These are phyloP conservation scores for Salmo trutta DNA, from an alignment of 2,797 vertebrate genomes.

Conservation along the genomic window DNA sequence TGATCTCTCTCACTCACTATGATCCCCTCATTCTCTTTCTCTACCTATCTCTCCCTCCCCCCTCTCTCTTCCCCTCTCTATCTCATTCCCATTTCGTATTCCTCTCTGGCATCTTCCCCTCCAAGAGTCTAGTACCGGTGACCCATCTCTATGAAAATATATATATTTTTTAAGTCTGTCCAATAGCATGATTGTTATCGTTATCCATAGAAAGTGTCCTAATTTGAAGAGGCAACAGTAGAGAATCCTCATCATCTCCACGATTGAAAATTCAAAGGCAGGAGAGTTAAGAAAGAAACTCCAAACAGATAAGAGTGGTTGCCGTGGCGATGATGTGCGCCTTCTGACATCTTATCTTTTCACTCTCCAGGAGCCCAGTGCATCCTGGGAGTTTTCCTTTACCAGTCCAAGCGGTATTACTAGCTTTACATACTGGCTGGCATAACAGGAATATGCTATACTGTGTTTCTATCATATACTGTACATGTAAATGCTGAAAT, in stretches of 20 bases:
- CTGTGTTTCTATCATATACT: background rate
- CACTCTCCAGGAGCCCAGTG: background rate
- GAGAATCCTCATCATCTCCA: background rate
- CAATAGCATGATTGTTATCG: background rate
- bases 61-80: background rate
- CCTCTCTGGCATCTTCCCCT: background rate
- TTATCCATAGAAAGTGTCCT: background rate
- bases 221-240: background rate
- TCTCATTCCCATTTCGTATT: background rate
- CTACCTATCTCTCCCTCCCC: background rate
- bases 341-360: background rate
- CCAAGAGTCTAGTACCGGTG: constrained; percentile 88
- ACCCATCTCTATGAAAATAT: constrained; percentile 85
- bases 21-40: background rate
- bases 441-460: background rate
- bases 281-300: background rate
- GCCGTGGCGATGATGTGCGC: background rate
- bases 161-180: background rate
- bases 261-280: background rate
- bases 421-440: background rate
- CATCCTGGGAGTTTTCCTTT: constrained; percentile 15
- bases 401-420: background rate
- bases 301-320: background rate
- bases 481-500: background rate
- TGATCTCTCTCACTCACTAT: background rate